Conservation (phyloP, 1,140 invertebrate species). For the Solen grandis region DNA sequence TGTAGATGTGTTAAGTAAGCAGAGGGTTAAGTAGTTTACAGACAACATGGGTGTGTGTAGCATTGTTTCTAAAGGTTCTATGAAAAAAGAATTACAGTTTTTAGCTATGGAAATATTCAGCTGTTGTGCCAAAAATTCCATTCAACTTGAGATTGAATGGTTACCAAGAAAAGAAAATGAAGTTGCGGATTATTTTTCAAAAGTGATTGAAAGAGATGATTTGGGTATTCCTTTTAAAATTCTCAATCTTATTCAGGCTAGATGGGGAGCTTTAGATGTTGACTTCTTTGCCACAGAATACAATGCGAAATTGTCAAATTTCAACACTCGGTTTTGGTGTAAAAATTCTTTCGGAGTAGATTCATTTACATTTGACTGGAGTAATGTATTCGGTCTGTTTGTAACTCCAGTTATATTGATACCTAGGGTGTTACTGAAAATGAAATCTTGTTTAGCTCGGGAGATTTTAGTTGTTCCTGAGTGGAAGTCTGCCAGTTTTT, state of each 20-base stretch:
- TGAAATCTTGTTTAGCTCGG: no score
- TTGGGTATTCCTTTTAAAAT: slow-evolving; percentile 1
- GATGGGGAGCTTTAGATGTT: background rate
- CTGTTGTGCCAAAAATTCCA: background rate
- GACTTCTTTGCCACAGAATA: slow-evolving; percentile 1
- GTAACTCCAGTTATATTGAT: slow-evolving; percentile 21
- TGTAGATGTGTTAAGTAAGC: background rate
- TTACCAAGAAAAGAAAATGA: background rate
- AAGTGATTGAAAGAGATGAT: background rate
- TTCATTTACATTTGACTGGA: slow-evolving; percentile 11
- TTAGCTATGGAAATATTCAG: background rate
- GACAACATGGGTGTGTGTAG: background rate
- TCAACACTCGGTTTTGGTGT: background rate
- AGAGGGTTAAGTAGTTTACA: slow-evolving; percentile 26
- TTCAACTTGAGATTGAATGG: background rate
- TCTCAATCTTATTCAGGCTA: background rate
- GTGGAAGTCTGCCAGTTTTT: no score
- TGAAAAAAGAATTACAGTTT: background rate
- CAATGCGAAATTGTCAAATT: slow-evolving; percentile 25
- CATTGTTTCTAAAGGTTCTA: background rate
- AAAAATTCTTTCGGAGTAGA: background rate
- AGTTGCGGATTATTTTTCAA: slow-evolving; percentile 12
- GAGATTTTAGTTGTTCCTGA: no score
- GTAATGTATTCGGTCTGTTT: background rate
- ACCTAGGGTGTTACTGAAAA: slow-evolving; percentile 2